Conservation (phyloP, 2,888 invertebrate species). For the Chydorus sphaericus region DNA sequence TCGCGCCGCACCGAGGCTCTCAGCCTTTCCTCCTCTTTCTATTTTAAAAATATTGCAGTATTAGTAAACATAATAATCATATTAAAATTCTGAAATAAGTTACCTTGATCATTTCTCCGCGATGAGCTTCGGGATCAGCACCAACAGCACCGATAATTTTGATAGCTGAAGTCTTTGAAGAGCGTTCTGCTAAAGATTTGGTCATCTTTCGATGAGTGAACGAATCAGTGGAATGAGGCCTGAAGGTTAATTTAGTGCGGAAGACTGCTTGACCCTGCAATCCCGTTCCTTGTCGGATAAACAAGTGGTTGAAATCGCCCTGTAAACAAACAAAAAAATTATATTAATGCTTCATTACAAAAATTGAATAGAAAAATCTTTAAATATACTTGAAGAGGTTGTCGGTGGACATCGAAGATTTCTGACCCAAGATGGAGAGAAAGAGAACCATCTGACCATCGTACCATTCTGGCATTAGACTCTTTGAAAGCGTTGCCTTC, state of each 20-base stretch:
- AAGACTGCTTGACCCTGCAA: slow-evolving; percentile 95
- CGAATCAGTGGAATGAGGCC: slow-evolving; percentile 96
- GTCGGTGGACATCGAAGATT: slow-evolving; percentile 94
- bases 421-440: slow-evolving; percentile 92
- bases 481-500: slow-evolving; percentile 68
- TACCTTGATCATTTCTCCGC: slow-evolving; percentile 79
- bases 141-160: slow-evolving; percentile 91
- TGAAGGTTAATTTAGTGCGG: slow-evolving; percentile 87
- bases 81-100: slow-evolving; percentile 10
- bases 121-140: slow-evolving; percentile 83
- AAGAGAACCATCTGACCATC: slow-evolving; percentile 97
- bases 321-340: slow-evolving; percentile 27
- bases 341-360: neutral
- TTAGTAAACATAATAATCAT: neutral
- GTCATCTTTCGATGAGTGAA: slow-evolving; percentile 99
- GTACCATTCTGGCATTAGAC: slow-evolving; percentile 87
- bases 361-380: neutral
- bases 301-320: slow-evolving; percentile 95
- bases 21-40: slow-evolving; percentile 94
- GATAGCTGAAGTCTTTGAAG: slow-evolving; percentile 83
- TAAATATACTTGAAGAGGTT: slow-evolving; percentile 54
- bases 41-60: slow-evolving; percentile 12
- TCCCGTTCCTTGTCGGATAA: slow-evolving; percentile 94
- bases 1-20: slow-evolving; percentile 69
- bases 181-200: slow-evolving; percentile 85